Conservation (phyloP, 2,888 invertebrate genomes). For the Lathronympha strigana region DNA sequence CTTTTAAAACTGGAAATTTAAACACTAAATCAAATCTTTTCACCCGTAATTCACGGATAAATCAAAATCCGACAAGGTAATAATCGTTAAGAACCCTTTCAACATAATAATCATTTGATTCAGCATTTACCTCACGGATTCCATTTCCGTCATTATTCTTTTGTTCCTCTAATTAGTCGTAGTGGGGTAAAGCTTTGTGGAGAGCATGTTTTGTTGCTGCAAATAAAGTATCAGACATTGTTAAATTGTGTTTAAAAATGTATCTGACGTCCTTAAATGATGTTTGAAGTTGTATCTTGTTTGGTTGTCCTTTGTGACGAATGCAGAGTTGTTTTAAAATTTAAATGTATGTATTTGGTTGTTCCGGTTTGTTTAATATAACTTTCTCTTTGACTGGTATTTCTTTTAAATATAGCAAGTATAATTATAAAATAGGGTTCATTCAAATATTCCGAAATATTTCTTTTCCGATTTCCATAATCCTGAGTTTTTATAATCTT, state of each 20-base stretch:
- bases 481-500: no score
- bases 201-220: no score
- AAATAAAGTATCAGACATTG: no score
- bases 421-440: no score
- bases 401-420: no score
- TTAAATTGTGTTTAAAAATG: not conserved
- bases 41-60: not conserved
- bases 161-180: conserved; percentile 6
- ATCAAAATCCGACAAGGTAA: not conserved
- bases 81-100: conserved; percentile 1
- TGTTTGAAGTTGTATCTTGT: not conserved
- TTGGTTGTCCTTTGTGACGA: not conserved
- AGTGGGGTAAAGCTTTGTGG: not conserved
- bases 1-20: no score
- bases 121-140: conserved; percentile 9
- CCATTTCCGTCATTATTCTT: conserved; percentile 5
- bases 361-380: not conserved
- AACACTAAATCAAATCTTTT: not conserved
- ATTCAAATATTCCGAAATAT: no score
- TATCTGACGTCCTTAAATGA: not conserved
- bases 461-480: no score
- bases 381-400: no score
- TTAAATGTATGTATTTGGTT: not conserved
- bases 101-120: conserved; percentile 1
- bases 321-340: no score